phyloP scores from a whole-genome alignment of 2,888 invertebrate genomes.

The Chymomyza amoena region DNA sequence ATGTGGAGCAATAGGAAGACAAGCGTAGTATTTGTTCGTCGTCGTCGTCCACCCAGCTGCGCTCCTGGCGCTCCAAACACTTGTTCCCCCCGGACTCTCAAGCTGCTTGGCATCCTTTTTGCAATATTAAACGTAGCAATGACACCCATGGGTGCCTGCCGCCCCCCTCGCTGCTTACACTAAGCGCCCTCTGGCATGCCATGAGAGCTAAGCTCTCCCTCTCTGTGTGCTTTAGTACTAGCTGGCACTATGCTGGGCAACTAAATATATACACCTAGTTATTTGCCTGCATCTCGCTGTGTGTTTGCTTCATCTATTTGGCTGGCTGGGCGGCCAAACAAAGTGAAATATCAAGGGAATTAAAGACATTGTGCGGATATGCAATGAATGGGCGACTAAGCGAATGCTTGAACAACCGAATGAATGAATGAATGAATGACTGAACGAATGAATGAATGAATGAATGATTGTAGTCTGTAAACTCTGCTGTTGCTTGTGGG shows the following conservation, averaged over 20 bases:
- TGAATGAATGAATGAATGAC: slow-evolving; percentile 25
- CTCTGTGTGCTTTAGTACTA: not conserved
- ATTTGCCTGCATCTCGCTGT: slow-evolving; percentile 49
- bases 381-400: slow-evolving; percentile 33
- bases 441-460: slow-evolving; percentile 25
- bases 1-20: slow-evolving; percentile 42
- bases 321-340: slow-evolving; percentile 39
- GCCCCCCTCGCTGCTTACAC: slow-evolving; percentile 30
- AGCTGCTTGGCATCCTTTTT: slow-evolving; percentile 58
- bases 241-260: slow-evolving; percentile 63
- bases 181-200: slow-evolving; percentile 47
- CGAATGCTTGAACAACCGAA: slow-evolving; percentile 37
- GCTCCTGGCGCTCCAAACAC: slow-evolving; percentile 37
- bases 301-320: slow-evolving; percentile 47
- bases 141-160: slow-evolving; percentile 65
- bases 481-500: slow-evolving; percentile 1
- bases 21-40: slow-evolving; percentile 61
- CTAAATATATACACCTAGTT: slow-evolving; percentile 74
- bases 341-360: slow-evolving; percentile 74
- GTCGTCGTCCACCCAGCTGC: slow-evolving; percentile 31
- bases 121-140: slow-evolving; percentile 73
- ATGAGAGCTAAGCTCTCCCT: slow-evolving; percentile 25
- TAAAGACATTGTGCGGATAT: slow-evolving; percentile 71
- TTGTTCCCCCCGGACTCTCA: not conserved
- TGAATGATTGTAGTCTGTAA: slow-evolving; percentile 48